Conservation (phyloP, 2,888 invertebrate species). For the Pterostichus madidus region DNA sequence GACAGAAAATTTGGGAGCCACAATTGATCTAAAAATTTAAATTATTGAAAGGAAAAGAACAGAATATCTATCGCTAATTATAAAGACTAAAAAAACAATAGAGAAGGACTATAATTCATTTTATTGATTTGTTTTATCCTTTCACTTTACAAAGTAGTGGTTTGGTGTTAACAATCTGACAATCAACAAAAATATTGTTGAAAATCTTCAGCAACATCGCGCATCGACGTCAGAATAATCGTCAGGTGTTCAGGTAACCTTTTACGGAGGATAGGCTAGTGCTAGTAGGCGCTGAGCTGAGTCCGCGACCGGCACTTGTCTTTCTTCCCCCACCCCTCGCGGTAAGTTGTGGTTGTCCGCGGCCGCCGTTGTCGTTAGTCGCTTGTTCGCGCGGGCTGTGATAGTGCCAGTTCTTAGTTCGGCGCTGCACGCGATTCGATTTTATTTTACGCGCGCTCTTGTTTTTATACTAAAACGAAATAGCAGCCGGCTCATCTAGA, state of each 20-base stretch:
- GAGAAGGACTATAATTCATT: neutral
- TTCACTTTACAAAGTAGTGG: slow-evolving; percentile 2
- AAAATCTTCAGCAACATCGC: no score
- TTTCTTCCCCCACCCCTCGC: slow-evolving; percentile 31
- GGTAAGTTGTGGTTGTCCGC: slow-evolving; percentile 25
- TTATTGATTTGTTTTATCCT: slow-evolving; percentile 1
- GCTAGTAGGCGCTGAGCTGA: slow-evolving; percentile 12
- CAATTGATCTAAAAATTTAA: no score
- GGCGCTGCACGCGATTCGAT: slow-evolving; percentile 22
- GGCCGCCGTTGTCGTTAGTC: slow-evolving; percentile 1
- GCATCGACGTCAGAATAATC: neutral
- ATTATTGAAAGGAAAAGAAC: no score
- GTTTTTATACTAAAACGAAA: neutral
- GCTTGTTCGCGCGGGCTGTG: slow-evolving; percentile 8
- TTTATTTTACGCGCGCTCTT: slow-evolving; percentile 13
- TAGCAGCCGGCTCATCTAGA: neutral
- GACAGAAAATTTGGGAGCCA: no score
- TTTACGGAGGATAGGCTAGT: neutral
- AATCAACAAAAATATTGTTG: no score
- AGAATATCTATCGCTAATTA: neutral
- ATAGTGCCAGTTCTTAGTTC: slow-evolving; percentile 11
- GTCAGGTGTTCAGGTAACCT: slow-evolving; percentile 33
- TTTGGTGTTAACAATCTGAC: neutral
- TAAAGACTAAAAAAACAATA: neutral
- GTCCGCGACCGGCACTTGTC: slow-evolving; percentile 6